phyloP scores from a whole-genome alignment of 2,797 vertebrate genomes.

The Falco biarmicus region DNA sequence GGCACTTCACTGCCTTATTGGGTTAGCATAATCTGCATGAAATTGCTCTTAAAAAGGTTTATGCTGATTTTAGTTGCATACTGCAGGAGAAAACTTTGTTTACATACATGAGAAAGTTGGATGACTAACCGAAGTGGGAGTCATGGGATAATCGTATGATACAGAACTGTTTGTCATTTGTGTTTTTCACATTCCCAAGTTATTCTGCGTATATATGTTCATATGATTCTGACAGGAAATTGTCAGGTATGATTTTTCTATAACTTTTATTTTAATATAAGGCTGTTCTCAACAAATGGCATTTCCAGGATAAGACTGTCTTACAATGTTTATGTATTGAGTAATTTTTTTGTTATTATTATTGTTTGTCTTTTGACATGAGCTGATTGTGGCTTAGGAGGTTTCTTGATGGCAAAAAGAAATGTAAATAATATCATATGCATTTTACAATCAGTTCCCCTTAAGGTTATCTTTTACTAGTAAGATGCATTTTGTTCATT shows the following conservation, averaged over 20 bases:
- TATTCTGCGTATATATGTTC: slow-evolving; percentile 59
- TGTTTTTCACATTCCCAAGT: slow-evolving; percentile 47
- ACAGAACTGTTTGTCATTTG: slow-evolving; percentile 33
- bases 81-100: slow-evolving; percentile 66
- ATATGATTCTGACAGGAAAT: slow-evolving; percentile 47
- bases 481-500: slow-evolving; percentile 66
- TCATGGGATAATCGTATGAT: slow-evolving; percentile 42
- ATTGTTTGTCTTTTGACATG: slow-evolving; percentile 64
- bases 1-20: slow-evolving; percentile 79
- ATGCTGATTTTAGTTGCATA: slow-evolving; percentile 73
- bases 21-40: slow-evolving; percentile 85
- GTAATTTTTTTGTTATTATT: slow-evolving; percentile 40
- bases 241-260: slow-evolving; percentile 54
- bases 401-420: slow-evolving; percentile 71
- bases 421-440: slow-evolving; percentile 77
- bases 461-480: slow-evolving; percentile 72
- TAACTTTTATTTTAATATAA: slow-evolving; percentile 46
- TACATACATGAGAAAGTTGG: slow-evolving; percentile 55
- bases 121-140: slow-evolving; percentile 46
- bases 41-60: slow-evolving; percentile 69
- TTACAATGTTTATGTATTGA: slow-evolving; percentile 45
- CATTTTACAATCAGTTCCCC: slow-evolving; percentile 76
- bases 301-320: slow-evolving; percentile 66
- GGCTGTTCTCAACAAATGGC: slow-evolving; percentile 66
- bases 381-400: slow-evolving; percentile 75